Percentiles rank a stretch among this genome's conserved stretches.
Conservation (phyloP, 37 sponge, comb jelly and placozoan genomes). For the Trichoplax adhaerens region DNA sequence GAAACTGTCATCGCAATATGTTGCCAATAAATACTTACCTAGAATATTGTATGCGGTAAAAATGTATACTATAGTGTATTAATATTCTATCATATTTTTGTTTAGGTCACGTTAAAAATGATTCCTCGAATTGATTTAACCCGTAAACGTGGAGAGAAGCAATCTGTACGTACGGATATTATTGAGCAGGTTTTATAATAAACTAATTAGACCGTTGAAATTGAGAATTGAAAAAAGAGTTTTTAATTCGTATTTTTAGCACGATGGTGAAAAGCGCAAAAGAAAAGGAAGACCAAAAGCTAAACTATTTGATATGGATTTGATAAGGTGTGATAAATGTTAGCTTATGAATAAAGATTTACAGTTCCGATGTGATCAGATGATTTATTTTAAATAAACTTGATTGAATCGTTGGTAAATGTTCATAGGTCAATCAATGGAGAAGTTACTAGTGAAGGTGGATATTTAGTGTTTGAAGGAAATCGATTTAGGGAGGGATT, state of each 20-base stretch:
- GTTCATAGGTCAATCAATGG: constrained; percentile 48
- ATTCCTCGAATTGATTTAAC: constrained; percentile 87
- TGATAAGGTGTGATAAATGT: constrained; percentile 21
- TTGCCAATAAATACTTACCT: too few species aligned
- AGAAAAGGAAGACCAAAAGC: constrained; percentile 40
- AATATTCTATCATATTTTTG: neutral
- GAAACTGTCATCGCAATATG: too few species aligned
- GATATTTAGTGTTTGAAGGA: constrained; percentile 74
- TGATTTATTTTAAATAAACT: constrained; percentile 5
- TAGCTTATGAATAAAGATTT: too few species aligned
- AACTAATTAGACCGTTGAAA: too few species aligned
- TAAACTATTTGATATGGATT: constrained; percentile 72
- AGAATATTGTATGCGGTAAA: neutral
- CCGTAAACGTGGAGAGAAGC: constrained; percentile 30
- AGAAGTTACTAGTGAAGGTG: constrained; percentile 59
- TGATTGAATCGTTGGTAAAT: neutral
- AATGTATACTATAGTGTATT: neutral
- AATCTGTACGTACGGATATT: too few species aligned
- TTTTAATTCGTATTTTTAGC: too few species aligned
- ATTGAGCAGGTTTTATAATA: too few species aligned
- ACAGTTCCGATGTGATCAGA: constrained; percentile 10
- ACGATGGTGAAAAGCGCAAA: too few species aligned
- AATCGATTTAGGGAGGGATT: constrained; percentile 80
- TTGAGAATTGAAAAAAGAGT: too few species aligned
- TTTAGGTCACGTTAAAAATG: constrained; percentile 50